Evolutionary conservation across 2,888 invertebrate species (phyloP), one percentile per base, ranked within the genome.

Genomic region (Luffia ferchaultella): DNA sequence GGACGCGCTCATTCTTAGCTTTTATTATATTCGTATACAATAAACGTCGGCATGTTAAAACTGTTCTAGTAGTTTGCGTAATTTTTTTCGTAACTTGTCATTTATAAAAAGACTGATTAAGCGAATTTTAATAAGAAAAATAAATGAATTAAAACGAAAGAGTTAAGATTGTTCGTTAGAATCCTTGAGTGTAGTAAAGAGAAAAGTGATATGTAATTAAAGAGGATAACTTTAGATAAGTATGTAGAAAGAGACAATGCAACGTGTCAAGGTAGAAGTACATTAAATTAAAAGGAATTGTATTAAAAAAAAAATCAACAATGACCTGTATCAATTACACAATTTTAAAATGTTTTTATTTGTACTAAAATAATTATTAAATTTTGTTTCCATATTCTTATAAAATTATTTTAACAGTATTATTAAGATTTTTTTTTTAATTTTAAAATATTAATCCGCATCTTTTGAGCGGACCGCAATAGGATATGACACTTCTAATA

Each of bases 61-160:
- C n/a, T n/a, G n/a, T n/a, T n/a, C n/a, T n/a, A n/a, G n/a, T n/a
- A n/a, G n/a, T n/a, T n/a, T n/a, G n/a, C n/a, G n/a, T n/a, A n/a
- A n/a, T n/a, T n/a, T n/a, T n/a, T n/a, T n/a, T n/a, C n/a, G n/a
- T n/a, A n/a, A n/a, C n/a, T 30, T 12, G 30, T 30, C 30, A 12
- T 46, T 51, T 53, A 51, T 49, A 51, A 54, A 56, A 56, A 56
- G 56, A 56, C 56, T 56, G 56, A 56, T 52, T 53, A 54, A 56
- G 54, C 56, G 56, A 56, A 56, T 56, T 54, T 55, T 46, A 30
- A 52, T 52, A 53, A 49, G 46, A 53, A 50, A 20, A 20, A 9
- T 9, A 20, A 42, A 18, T 48, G 17, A 42, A 7, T 48, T 17
- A 42, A 17, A 48, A 20, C 19, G 42, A 48, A 17, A 41, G 19